Conservation (phyloP, 2,797 vertebrate genomes). For the Enteromius anoplus region DNA sequence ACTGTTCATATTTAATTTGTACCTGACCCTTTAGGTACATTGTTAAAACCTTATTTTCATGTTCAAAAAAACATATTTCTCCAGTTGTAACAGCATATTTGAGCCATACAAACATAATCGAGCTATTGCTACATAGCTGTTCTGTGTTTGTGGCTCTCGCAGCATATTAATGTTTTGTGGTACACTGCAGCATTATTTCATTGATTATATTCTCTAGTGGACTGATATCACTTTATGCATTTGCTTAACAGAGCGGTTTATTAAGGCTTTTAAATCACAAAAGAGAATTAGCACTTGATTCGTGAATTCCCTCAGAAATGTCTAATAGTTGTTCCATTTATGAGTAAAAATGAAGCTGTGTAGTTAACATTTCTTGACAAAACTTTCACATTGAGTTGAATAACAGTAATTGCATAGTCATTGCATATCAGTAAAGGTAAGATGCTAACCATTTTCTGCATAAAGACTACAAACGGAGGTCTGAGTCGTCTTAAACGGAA, state of each 20-base stretch:
- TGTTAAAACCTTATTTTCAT: background rate
- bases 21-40: background rate
- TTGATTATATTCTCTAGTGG: background rate
- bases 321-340: background rate
- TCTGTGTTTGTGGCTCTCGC: background rate
- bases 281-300: background rate
- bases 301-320: background rate
- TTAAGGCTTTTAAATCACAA: background rate
- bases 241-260: background rate
- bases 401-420: background rate
- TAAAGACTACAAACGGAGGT: background rate
- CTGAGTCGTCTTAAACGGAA: too few relatives aligned
- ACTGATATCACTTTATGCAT: background rate
- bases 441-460: background rate
- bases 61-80: background rate
- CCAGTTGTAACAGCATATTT: background rate
- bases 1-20: background rate
- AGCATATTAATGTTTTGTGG: background rate
- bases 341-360: background rate
- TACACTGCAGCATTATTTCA: background rate
- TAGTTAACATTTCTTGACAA: background rate
- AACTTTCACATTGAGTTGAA: background rate
- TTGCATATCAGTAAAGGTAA: background rate
- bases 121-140: background rate
- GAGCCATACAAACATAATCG: background rate